Percentiles rank a stretch among this genome's conserved stretches.
Conservation (phyloP, 2,797 vertebrate genomes). For the Melanotaenia nigrans region DNA sequence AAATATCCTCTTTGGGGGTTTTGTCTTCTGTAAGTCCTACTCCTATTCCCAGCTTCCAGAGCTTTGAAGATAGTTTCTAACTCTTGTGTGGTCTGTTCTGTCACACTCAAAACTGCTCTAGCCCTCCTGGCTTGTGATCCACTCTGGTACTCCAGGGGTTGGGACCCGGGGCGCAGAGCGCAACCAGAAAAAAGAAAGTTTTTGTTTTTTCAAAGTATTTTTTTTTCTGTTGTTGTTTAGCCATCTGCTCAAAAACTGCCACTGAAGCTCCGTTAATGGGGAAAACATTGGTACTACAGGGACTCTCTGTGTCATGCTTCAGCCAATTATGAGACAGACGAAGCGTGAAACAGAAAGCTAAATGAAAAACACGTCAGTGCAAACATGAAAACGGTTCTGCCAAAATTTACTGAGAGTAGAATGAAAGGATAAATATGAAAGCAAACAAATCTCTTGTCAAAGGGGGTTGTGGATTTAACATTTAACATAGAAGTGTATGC, state of each 20-base stretch:
- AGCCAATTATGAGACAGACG: constrained; percentile 58
- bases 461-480: constrained; percentile 12
- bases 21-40: constrained; percentile 19
- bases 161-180: constrained; percentile 20
- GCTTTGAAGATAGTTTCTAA: constrained; percentile 54
- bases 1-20: constrained; percentile 31
- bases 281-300: constrained; percentile 66
- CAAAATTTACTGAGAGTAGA: constrained; percentile 15
- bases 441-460: constrained; percentile 2
- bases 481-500: constrained; percentile 8
- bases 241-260: constrained; percentile 75
- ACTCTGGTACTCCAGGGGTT: constrained; percentile 60
- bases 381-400: constrained; percentile 25
- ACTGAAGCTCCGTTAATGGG: constrained; percentile 64
- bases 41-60: constrained; percentile 40
- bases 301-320: constrained; percentile 63
- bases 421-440: constrained; percentile 1
- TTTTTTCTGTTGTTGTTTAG: constrained; percentile 40
- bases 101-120: constrained; percentile 14
- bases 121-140: constrained; percentile 50
- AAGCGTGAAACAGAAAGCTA: constrained; percentile 66
- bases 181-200: constrained; percentile 41
- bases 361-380: constrained; percentile 21
- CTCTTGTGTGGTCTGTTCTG: constrained; percentile 23
- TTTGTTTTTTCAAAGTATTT: constrained; percentile 38